Conservation (phyloP, 2,113 vertebrate genomes). For the Bungarus multicinctus region DNA sequence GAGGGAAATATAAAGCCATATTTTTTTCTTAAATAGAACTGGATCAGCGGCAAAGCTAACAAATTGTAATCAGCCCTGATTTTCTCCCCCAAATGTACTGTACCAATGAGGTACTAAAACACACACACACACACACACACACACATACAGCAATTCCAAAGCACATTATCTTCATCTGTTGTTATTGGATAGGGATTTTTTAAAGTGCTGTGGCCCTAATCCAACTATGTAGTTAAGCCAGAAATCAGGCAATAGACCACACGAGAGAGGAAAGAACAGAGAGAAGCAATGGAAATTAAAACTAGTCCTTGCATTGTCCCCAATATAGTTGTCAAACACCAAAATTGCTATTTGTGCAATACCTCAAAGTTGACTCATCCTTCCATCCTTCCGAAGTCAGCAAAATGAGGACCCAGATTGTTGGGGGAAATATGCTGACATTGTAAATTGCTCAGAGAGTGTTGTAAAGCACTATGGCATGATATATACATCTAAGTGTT, state of each 20-base stretch:
- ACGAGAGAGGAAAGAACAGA: too few relatives aligned
- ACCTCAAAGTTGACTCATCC: neutral
- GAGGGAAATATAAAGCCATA: constrained; percentile 73
- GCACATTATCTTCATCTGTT: constrained; percentile 33
- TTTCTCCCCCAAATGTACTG: constrained; percentile 38
- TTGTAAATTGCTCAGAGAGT: neutral
- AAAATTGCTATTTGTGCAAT: neutral
- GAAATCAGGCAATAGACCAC: neutral
- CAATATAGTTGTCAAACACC: neutral
- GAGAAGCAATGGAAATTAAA: neutral
- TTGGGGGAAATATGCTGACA: neutral
- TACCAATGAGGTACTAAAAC: constrained; percentile 36
- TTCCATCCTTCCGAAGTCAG: neutral
- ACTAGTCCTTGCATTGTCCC: neutral
- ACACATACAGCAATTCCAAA: constrained; percentile 33
- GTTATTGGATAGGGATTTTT: neutral
- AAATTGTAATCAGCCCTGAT: constrained; percentile 67
- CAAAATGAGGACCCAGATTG: neutral
- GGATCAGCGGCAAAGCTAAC: constrained; percentile 71
- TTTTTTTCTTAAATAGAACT: constrained; percentile 70
- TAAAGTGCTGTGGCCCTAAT: neutral
- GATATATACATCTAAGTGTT: neutral
- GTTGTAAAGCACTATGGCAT: neutral
- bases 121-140: constrained; percentile 41
- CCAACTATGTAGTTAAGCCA: neutral